Evolutionary conservation across 2,113 vertebrate species (phyloP), one percentile per base, ranked within the genome.

Genomic region (Butorides virescens): DNA sequence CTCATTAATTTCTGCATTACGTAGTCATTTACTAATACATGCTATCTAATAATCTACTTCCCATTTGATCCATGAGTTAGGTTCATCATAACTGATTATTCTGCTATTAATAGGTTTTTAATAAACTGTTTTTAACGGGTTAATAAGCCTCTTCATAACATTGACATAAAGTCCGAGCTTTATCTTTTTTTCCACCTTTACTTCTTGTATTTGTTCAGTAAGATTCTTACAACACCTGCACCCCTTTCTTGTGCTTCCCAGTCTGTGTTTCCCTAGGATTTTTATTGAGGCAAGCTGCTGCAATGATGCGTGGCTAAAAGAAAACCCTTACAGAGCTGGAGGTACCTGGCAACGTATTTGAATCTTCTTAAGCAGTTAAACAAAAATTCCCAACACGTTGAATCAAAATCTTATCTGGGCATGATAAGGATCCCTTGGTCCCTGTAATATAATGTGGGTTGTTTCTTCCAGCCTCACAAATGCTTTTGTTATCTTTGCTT

Each of bases 401-500:
- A 95, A 96, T 80, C 88, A 86, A 95, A 96, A 95, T 95, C 95
- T 98, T 96, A 97, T 96, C 97, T 96, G 61, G n/a, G 59, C 21
- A 3, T 34, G 96, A 97, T 96, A 95, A 97, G 88, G 86, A 96
- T 96, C 96, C 94, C 78, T 88, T 72, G 62, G 96, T 96, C 86
- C 93, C 59, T 79, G 67, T 97, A 97, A 95, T 94, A 90, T 81
- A 90, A 82, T 72, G 77, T 92, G 92, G 93, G 95, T 97, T 97
- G 94, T 97, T 97, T 97, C 91, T 95, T 93, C 84, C 66, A 95
- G 94, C 76, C 80, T 91, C 80, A 71, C 96, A 96, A 97, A 96
- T 83, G 88, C 94, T 95, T 96, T 96, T 96, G 92, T 96, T 97
- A 96, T 96, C 95, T 97, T 75, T 85, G 81, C 91, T 97, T 98